phyloP scores from a whole-genome alignment of 1,140 invertebrate genomes.

The Aphelenchoides avenae region DNA sequence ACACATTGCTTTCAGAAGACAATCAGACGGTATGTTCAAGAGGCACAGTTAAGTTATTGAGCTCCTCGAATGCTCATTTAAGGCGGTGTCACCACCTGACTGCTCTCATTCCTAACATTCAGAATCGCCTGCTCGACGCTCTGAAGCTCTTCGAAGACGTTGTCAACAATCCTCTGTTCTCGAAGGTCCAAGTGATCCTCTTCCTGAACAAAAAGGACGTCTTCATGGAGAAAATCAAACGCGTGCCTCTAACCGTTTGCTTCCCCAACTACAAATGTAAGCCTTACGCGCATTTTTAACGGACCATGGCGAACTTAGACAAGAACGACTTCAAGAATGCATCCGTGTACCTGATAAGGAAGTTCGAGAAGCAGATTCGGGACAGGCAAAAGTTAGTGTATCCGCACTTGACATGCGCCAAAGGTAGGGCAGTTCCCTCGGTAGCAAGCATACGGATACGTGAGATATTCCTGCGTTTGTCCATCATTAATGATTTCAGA shows the following conservation, averaged over 20 bases:
- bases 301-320: background rate
- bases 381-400: constrained; percentile 22
- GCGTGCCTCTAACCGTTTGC: constrained; percentile 38
- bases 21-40: background rate
- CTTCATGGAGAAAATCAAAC: constrained; percentile 11
- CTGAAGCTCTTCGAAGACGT: constrained; percentile 45
- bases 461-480: no score
- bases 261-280: constrained; percentile 57
- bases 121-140: constrained; percentile 60
- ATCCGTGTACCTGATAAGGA: constrained; percentile 91
- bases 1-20: background rate
- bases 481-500: no score
- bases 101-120: no score
- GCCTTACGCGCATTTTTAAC: no score
- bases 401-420: constrained; percentile 21
- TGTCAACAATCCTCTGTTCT: constrained; percentile 11
- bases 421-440: no score
- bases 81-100: no score
- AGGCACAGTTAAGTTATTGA: background rate
- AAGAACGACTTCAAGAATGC: constrained; percentile 94
- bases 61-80: no score
- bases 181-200: constrained; percentile 2
- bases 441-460: no score
- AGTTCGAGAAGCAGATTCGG: constrained; percentile 73
- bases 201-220: constrained; percentile 22